phyloP scores from a whole-genome alignment of 2,888 invertebrate genomes.

The Parelbella ahira region DNA sequence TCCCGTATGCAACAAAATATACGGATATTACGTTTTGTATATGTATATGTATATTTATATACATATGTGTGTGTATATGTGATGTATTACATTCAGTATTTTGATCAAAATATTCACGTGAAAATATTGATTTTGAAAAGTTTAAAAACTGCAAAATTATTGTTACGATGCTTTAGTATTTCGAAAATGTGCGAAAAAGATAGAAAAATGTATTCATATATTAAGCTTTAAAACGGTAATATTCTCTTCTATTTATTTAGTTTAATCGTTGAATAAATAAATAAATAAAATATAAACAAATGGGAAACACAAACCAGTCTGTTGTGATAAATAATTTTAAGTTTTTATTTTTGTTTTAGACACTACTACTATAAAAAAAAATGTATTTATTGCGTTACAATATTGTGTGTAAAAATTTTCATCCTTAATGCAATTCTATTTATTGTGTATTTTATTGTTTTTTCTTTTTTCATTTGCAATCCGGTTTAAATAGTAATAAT shows the following conservation, averaged over 20 bases:
- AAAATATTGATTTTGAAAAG: too few relatives aligned
- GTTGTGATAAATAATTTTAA: slow-evolving; percentile 76
- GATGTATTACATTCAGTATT: too few relatives aligned
- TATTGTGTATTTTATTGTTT: slow-evolving; percentile 38
- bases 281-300: slow-evolving; percentile 36
- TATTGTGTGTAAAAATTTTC: slow-evolving; percentile 45
- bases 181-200: too few relatives aligned
- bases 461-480: slow-evolving; percentile 37
- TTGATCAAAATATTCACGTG: too few relatives aligned
- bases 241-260: slow-evolving; percentile 59
- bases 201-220: slow-evolving; percentile 33
- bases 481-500: slow-evolving; percentile 32
- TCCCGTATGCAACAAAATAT: slow-evolving; percentile 17
- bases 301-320: slow-evolving; percentile 67
- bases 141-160: too few relatives aligned
- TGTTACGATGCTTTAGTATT: too few relatives aligned
- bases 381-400: slow-evolving; percentile 44
- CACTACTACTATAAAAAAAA: too few relatives aligned
- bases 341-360: slow-evolving; percentile 47
- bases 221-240: slow-evolving; percentile 64
- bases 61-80: too few relatives aligned
- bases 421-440: slow-evolving; percentile 47
- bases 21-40: slow-evolving; percentile 6
- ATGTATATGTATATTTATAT: too few relatives aligned
- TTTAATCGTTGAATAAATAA: slow-evolving; percentile 41